Conservation (phyloP, 2,113 vertebrate species). For the Myiagra hebetior region DNA sequence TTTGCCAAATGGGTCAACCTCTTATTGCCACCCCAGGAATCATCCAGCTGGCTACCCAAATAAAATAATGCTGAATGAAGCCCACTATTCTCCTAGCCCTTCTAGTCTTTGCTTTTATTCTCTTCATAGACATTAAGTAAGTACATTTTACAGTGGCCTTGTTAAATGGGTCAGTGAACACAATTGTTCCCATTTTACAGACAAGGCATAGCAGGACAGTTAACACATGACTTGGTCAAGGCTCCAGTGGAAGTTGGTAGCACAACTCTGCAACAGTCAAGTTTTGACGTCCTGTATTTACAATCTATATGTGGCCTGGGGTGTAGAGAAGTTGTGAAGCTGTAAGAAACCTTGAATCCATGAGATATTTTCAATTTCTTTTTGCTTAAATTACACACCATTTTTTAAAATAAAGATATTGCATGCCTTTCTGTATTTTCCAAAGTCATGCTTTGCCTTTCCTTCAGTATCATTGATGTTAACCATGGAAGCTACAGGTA, state of each 20-base stretch:
- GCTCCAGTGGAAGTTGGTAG: not conserved
- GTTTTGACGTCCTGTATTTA: not conserved
- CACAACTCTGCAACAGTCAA: not conserved
- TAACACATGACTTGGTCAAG: not conserved
- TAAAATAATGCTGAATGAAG: conserved; percentile 16
- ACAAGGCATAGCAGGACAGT: not conserved
- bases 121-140: not conserved
- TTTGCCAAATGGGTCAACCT: conserved; percentile 36
- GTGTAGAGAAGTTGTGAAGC: not conserved
- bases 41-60: conserved; percentile 6
- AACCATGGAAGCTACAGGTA: not conserved
- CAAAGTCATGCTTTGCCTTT: not conserved
- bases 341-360: not conserved
- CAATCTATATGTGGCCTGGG: not conserved
- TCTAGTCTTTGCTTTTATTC: not conserved
- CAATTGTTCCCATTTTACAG: not conserved
- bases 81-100: not conserved
- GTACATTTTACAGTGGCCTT: not conserved
- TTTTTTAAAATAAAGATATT: not conserved
- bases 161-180: not conserved
- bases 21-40: conserved; percentile 5
- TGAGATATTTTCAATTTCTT: not conserved
- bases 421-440: not conserved
- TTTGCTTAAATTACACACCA: not conserved
- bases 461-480: not conserved